Conservation (phyloP, 2,888 invertebrate genomes). For the Parasteatoda lunata region DNA sequence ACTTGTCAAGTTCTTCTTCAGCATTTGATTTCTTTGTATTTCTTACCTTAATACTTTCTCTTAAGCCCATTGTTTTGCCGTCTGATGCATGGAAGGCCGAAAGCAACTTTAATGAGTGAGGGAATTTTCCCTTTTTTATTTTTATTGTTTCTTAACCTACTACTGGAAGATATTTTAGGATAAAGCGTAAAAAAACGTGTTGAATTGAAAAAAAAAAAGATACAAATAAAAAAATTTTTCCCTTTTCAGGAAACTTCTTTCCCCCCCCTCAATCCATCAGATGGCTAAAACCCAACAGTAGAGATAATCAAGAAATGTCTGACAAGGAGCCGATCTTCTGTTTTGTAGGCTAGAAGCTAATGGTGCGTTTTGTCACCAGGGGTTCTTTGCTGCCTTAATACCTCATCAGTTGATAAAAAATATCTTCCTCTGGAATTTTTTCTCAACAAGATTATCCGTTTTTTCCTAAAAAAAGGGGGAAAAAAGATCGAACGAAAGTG, state of each 20-base stretch:
- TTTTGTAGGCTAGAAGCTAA: slow-evolving; percentile 15
- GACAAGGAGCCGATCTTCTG: slow-evolving; percentile 3
- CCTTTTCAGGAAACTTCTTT: neutral
- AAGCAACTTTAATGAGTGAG: slow-evolving; percentile 42
- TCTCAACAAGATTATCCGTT: neutral
- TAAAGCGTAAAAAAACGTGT: slow-evolving; percentile 1
- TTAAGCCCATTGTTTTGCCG: slow-evolving; percentile 33
- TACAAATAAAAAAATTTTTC: slow-evolving; percentile 7
- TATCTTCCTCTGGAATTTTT: slow-evolving; percentile 4
- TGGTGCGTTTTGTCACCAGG: slow-evolving; percentile 19
- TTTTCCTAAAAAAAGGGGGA: neutral
- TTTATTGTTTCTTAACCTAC: slow-evolving; percentile 1
- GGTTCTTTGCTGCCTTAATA: slow-evolving; percentile 8
- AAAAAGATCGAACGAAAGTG: neutral
- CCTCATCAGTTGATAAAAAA: slow-evolving; percentile 16
- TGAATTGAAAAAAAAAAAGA: slow-evolving; percentile 10
- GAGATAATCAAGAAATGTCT: slow-evolving; percentile 41
- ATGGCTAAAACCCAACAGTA: slow-evolving; percentile 4
- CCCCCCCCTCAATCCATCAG: slow-evolving; percentile 13
- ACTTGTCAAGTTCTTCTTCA: slow-evolving; percentile 35
- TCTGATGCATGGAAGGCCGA: slow-evolving; percentile 30
- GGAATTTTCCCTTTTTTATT: slow-evolving; percentile 5
- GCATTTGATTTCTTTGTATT: neutral
- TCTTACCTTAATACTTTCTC: slow-evolving; percentile 3
- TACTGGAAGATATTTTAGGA: slow-evolving; percentile 9